Percentiles rank a stretch among this genome's conserved stretches.
Evolutionary conservation across 2,888 invertebrate species (phyloP).

Genomic region (Thecocarcelia acutangulata): DNA sequence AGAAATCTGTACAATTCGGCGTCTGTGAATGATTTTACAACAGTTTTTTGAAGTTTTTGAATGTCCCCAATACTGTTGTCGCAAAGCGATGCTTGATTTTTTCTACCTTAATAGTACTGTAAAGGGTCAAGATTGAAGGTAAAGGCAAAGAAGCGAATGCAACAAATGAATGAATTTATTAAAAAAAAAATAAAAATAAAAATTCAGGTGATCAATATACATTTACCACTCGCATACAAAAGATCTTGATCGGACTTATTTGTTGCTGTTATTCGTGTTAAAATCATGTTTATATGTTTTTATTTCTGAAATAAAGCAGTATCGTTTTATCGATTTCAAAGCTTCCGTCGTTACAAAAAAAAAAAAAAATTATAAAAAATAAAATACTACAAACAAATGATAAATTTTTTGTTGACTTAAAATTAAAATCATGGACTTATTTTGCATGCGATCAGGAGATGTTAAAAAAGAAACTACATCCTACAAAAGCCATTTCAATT

Average conservation of each 20-base stretch:
- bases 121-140: slow-evolving; percentile 47
- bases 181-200: slow-evolving; percentile 4
- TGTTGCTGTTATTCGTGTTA: slow-evolving; percentile 38
- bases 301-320: slow-evolving; percentile 42
- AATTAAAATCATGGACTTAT: slow-evolving; percentile 58
- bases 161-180: slow-evolving; percentile 61
- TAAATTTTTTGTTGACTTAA: slow-evolving; percentile 48
- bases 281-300: slow-evolving; percentile 52
- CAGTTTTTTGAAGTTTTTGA: slow-evolving; percentile 69
- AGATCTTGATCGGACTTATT: slow-evolving; percentile 59
- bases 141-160: slow-evolving; percentile 36
- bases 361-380: background rate
- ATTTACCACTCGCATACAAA: slow-evolving; percentile 56
- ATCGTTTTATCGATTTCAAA: slow-evolving; percentile 72
- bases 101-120: slow-evolving; percentile 26
- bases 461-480: slow-evolving; percentile 39
- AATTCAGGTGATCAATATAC: slow-evolving; percentile 66
- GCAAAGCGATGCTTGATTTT: slow-evolving; percentile 58
- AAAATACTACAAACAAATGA: slow-evolving; percentile 52
- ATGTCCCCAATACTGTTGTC: slow-evolving; percentile 37
- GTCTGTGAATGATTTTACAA: slow-evolving; percentile 73
- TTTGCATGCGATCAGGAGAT: slow-evolving; percentile 57
- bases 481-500: slow-evolving; percentile 49
- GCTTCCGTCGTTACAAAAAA: slow-evolving; percentile 69
- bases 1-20: slow-evolving; percentile 72